These are phyloP conservation scores for Asobara japonica DNA, from an alignment of 1,140 invertebrate species.

Conservation along the genomic window DNA sequence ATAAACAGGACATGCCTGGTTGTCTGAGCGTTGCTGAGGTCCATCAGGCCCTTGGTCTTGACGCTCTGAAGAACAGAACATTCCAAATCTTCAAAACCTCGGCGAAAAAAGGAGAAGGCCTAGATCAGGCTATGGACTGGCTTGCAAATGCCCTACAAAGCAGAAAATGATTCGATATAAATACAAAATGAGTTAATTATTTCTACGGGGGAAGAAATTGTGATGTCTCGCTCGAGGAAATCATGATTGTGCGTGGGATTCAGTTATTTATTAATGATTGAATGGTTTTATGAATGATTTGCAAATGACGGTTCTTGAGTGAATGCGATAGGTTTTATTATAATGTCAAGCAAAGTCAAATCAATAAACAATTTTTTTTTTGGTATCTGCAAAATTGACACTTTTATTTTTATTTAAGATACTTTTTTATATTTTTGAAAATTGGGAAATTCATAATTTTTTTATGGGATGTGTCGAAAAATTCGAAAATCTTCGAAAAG, in stretches of 20 bases:
- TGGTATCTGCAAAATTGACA: background rate
- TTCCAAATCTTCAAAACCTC: slow-evolving; percentile 99
- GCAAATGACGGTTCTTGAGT: background rate
- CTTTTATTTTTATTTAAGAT: background rate
- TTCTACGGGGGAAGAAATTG: background rate
- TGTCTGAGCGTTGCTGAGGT: slow-evolving; percentile 97
- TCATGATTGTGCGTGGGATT: background rate
- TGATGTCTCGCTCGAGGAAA: background rate
- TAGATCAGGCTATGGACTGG: slow-evolving; percentile 99
- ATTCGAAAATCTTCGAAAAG: too few species aligned
- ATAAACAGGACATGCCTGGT: slow-evolving; percentile 99
- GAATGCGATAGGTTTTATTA: background rate
- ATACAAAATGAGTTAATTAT: background rate
- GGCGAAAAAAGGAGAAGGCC: slow-evolving; percentile 97
- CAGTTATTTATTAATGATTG: slow-evolving; percentile 2
- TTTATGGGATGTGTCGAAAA: too few species aligned
- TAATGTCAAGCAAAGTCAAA: background rate
- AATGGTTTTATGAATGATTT: background rate
- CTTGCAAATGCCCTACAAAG: slow-evolving; percentile 88
- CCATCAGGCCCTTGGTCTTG: slow-evolving; percentile 94
- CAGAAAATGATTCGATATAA: slow-evolving; percentile 75
- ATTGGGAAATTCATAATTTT: too few species aligned
- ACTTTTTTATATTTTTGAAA: background rate
- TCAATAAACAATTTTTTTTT: background rate
- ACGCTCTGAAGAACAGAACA: slow-evolving; percentile 94